Conservation (phyloP, 2,888 invertebrate species). For the Neoascia interrupta region DNA sequence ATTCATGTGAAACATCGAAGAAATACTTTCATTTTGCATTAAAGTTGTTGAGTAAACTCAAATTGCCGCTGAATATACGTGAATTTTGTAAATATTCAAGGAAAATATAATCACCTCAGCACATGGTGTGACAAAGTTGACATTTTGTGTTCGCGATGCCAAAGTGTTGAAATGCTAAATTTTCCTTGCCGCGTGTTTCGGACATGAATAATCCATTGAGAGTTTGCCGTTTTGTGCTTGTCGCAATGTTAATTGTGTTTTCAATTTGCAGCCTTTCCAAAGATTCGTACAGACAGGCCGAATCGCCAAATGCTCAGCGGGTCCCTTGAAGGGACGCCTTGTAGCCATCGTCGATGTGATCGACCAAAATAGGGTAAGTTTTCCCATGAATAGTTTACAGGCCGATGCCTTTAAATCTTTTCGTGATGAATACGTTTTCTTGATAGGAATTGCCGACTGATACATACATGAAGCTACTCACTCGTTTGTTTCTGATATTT, state of each 20-base stretch:
- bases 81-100: neutral
- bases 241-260: no score
- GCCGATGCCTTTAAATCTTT: no score
- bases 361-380: slow-evolving; percentile 93
- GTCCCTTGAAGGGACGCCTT: slow-evolving; percentile 93
- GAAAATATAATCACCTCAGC: slow-evolving; percentile 16
- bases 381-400: neutral
- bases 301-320: slow-evolving; percentile 96
- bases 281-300: slow-evolving; percentile 98
- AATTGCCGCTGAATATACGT: neutral
- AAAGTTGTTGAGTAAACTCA: neutral
- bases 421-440: slow-evolving; percentile 81
- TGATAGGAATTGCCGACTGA: slow-evolving; percentile 90
- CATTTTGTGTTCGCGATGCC: slow-evolving; percentile 45
- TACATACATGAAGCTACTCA: slow-evolving; percentile 83
- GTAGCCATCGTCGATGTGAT: slow-evolving; percentile 97
- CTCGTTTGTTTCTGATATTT: slow-evolving; percentile 57
- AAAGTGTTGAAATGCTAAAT: no score
- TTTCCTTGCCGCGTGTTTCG: slow-evolving; percentile 1
- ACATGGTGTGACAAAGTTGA: slow-evolving; percentile 56
- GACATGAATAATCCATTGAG: slow-evolving; percentile 41
- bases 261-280: slow-evolving; percentile 88
- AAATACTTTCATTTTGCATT: slow-evolving; percentile 71
- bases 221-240: neutral
- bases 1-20: slow-evolving; percentile 66